Conservation (phyloP, 2,113 vertebrate species). For the Edolisoma coerulescens region DNA sequence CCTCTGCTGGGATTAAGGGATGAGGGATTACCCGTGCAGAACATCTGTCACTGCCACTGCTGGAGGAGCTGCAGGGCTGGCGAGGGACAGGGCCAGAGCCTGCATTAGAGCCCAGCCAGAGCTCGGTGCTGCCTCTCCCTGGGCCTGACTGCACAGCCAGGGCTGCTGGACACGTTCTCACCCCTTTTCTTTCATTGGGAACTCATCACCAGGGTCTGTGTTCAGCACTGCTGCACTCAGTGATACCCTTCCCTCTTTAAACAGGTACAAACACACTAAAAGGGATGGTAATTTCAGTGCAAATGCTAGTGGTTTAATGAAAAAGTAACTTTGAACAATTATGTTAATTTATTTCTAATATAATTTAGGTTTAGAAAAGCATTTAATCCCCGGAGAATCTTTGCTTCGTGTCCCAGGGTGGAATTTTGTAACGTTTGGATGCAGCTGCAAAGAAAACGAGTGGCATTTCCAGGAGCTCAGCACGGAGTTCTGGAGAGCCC, state of each 20-base stretch:
- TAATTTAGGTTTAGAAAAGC: background rate
- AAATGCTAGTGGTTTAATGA: background rate
- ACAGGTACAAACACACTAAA: background rate
- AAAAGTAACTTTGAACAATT: constrained; percentile 5
- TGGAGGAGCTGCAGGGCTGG: background rate
- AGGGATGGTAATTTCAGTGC: background rate
- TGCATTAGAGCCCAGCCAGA: background rate
- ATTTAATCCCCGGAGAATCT: background rate
- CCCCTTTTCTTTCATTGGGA: background rate
- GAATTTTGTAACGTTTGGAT: background rate
- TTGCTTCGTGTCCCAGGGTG: background rate
- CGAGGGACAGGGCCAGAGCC: background rate
- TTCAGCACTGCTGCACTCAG: background rate
- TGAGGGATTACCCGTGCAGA: constrained; percentile 5
- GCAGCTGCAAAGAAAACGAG: background rate
- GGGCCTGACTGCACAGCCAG: background rate
- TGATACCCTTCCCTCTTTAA: background rate
- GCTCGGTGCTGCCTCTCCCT: background rate
- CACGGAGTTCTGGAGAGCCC: background rate
- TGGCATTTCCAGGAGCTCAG: background rate
- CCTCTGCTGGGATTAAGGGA: constrained; percentile 19
- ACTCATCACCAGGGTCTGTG: background rate
- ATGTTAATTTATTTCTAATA: background rate
- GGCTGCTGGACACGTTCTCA: background rate
- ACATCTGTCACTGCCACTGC: constrained; percentile 19